phyloP scores from a whole-genome alignment of 2,797 vertebrate species.

The Enteromius viviparus region DNA sequence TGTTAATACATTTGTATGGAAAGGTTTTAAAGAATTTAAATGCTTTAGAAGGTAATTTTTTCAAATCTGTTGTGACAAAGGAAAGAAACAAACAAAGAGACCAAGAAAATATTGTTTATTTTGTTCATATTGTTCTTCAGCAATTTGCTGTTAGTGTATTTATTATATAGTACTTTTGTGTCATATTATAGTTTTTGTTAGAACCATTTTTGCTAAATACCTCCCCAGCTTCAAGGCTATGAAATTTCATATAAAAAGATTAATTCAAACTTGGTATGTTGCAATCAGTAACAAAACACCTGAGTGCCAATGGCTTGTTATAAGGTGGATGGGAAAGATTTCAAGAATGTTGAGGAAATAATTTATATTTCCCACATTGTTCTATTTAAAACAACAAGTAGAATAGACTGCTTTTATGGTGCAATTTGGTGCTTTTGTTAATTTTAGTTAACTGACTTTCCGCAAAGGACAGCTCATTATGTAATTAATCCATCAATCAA shows the following conservation, averaged over 20 bases:
- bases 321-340: neutral
- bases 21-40: constrained; percentile 3
- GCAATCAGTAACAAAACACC: neutral
- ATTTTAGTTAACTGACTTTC: neutral
- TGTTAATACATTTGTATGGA: neutral
- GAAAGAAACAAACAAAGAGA: no score
- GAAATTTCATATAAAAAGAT: neutral
- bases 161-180: neutral
- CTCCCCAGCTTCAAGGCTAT: neutral
- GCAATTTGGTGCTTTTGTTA: neutral
- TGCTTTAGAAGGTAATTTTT: constrained; percentile 13
- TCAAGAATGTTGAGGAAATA: neutral
- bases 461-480: neutral
- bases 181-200: no score
- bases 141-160: neutral
- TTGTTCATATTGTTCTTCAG: neutral
- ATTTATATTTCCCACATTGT: neutral
- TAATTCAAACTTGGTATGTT: no score
- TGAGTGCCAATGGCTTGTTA: neutral
- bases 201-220: neutral
- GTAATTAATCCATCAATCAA: neutral
- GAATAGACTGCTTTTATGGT: neutral
- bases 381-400: neutral
- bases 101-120: neutral
- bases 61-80: no score